Evolutionary conservation across 2,113 vertebrate genomes (phyloP).

Genomic region (Colossoma macropomum): DNA sequence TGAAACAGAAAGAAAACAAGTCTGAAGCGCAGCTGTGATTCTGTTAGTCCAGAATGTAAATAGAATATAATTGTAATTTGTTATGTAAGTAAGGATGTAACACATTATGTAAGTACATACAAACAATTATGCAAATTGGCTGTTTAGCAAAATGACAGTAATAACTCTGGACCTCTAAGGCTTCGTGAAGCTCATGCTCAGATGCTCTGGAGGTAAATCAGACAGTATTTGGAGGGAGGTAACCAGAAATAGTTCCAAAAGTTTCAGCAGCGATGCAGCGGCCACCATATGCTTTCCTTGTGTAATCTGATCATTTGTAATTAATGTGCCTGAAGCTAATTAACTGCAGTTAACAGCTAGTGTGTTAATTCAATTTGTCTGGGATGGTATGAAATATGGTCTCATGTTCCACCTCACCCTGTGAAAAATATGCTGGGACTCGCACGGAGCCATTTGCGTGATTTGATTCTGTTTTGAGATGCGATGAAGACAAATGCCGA

Average conservation of each 20-base stretch:
- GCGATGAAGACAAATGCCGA: not conserved
- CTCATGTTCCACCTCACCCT: not conserved
- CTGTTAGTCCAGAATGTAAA: not conserved
- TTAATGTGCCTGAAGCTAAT: not conserved
- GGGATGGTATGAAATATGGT: not conserved
- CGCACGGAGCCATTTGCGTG: not conserved
- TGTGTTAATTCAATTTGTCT: slow-evolving; percentile 20
- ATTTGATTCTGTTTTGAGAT: not conserved
- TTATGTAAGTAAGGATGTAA: too few relatives aligned
- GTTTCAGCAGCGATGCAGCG: not conserved
- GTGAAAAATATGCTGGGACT: not conserved
- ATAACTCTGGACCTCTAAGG: not conserved
- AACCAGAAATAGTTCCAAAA: not conserved
- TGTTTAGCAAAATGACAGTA: not conserved
- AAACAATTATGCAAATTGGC: too few relatives aligned
- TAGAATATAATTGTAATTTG: too few relatives aligned
- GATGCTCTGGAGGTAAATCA: not conserved
- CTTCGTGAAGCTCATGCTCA: not conserved
- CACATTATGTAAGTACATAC: too few relatives aligned
- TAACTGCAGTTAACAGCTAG: not conserved
- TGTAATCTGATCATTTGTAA: not conserved
- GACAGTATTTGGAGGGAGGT: not conserved
- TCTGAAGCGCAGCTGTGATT: not conserved
- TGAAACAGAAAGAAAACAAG: not conserved
- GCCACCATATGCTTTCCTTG: not conserved